These are phyloP conservation scores for Myripristis murdjan DNA, from an alignment of 2,797 vertebrate genomes.

Conservation along the genomic window DNA sequence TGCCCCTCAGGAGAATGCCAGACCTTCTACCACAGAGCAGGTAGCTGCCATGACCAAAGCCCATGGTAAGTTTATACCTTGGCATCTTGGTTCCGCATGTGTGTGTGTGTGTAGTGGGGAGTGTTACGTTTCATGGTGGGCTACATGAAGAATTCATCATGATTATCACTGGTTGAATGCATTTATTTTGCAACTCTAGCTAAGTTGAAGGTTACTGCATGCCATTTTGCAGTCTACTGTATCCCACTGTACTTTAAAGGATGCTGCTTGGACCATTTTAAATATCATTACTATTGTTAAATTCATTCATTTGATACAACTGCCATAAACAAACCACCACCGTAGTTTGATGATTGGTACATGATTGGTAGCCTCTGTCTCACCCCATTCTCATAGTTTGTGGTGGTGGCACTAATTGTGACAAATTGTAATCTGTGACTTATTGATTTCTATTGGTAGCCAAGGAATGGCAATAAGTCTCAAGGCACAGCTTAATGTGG, in stretches of 20 bases:
- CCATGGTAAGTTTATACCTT: slow-evolving; percentile 72
- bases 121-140: slow-evolving; percentile 57
- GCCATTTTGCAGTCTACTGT: slow-evolving; percentile 24
- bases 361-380: slow-evolving; percentile 40
- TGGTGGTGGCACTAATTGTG: slow-evolving; percentile 55
- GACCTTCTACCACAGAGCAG: slow-evolving; percentile 66
- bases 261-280: slow-evolving; percentile 25
- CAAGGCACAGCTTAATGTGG: slow-evolving; percentile 32
- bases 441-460: slow-evolving; percentile 15
- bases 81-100: slow-evolving; percentile 36
- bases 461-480: slow-evolving; percentile 7
- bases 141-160: slow-evolving; percentile 70
- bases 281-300: slow-evolving; percentile 42
- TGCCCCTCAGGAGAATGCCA: slow-evolving; percentile 77
- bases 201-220: slow-evolving; percentile 22
- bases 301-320: slow-evolving; percentile 45
- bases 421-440: slow-evolving; percentile 60
- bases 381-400: slow-evolving; percentile 39
- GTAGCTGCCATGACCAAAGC: slow-evolving; percentile 56
- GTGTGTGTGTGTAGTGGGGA: not conserved
- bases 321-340: slow-evolving; percentile 52
- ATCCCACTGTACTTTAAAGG: slow-evolving; percentile 22
- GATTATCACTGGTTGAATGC: slow-evolving; percentile 40
- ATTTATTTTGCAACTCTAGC: slow-evolving; percentile 51
- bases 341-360: not conserved